A percentile compares a stretch with the other conserved stretches of the same genome.
phyloP scores from a whole-genome alignment of 2,888 invertebrate species.

The Theodoxus fluviatilis region DNA sequence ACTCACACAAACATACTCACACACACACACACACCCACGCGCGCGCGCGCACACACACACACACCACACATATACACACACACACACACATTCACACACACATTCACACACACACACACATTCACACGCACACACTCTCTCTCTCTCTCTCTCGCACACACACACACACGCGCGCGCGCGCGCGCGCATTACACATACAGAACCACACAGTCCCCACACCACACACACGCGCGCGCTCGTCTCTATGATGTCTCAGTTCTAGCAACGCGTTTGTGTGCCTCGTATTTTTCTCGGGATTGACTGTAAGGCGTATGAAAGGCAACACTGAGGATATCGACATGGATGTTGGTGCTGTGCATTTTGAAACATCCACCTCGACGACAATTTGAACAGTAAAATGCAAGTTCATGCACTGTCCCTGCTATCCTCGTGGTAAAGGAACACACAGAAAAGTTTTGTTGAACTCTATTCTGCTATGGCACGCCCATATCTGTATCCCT shows the following conservation, averaged over 20 bases:
- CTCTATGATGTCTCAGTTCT: neutral
- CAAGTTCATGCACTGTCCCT: no score
- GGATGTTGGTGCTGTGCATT: no score
- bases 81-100: neutral
- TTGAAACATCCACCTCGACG: no score
- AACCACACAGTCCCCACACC: neutral
- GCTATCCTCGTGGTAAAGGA: no score
- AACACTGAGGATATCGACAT: no score
- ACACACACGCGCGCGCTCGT: neutral
- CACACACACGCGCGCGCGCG: conserved; percentile 1
- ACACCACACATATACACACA: conserved; percentile 8
- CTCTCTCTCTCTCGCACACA: neutral
- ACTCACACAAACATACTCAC: neutral
- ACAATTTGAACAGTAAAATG: no score
- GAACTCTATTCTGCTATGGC: no score
- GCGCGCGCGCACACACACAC: neutral
- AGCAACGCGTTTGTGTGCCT: neutral
- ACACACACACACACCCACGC: conserved; percentile 7
- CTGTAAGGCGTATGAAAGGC: no score
- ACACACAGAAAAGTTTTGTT: no score
- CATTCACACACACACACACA: neutral
- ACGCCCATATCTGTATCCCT: neutral
- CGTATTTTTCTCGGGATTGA: no score
- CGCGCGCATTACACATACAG: neutral
- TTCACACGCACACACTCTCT: neutral